Evolutionary conservation across 1,140 invertebrate species (phyloP).

Genomic region (Cheumatopsyche charites): DNA sequence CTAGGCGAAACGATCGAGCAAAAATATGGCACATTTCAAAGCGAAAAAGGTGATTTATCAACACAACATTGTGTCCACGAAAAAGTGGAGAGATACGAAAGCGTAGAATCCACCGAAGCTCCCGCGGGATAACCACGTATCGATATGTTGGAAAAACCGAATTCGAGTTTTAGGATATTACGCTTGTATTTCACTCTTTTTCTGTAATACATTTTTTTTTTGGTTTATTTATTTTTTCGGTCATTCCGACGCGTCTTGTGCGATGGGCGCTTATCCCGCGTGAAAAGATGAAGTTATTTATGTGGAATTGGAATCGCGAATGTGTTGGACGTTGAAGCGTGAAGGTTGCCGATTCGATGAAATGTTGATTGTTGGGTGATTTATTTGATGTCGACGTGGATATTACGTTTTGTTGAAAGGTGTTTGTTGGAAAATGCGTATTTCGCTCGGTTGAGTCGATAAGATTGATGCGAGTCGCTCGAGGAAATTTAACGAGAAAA

Average conservation of each 20-base stretch:
- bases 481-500: too few species aligned
- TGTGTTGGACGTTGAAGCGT: too few species aligned
- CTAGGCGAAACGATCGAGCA: background rate
- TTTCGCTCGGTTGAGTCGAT: too few species aligned
- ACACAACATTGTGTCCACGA: background rate
- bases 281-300: slow-evolving; percentile 12
- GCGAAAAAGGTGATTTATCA: slow-evolving; percentile 21
- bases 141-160: slow-evolving; percentile 1
- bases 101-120: background rate
- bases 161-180: background rate
- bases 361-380: too few species aligned
- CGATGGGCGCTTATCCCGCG: slow-evolving; percentile 3
- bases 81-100: background rate
- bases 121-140: slow-evolving; percentile 1
- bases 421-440: too few species aligned
- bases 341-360: too few species aligned
- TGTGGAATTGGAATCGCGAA: background rate
- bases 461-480: too few species aligned
- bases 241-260: background rate
- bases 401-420: too few species aligned
- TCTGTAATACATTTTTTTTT: background rate
- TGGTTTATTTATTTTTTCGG: background rate
- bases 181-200: too few species aligned
- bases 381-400: too few species aligned
- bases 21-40: slow-evolving; percentile 19